A percentile compares a stretch with the other conserved stretches of the same genome.
These are phyloP conservation scores for Steatocranus sp. DNA, from an alignment of 2,797 vertebrate genomes.

Conservation along the genomic window DNA sequence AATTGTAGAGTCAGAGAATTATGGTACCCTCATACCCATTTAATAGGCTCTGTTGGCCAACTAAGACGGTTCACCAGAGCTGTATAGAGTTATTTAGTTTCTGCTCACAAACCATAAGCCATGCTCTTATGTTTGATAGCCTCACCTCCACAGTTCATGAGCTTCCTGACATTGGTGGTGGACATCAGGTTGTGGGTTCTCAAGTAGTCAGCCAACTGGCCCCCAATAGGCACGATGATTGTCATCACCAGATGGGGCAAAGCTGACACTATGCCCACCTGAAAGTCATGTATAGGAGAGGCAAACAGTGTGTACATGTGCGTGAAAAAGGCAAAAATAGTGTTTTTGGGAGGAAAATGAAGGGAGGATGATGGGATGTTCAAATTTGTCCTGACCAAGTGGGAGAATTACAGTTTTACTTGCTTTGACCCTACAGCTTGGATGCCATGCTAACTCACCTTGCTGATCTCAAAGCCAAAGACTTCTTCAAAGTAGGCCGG, in stretches of 20 bases:
- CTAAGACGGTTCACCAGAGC: neutral
- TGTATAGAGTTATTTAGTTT: neutral
- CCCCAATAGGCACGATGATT: slow-evolving; percentile 95
- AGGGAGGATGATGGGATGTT: neutral
- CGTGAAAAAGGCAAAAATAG: neutral
- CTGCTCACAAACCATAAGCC: neutral
- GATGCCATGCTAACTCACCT: slow-evolving; percentile 61
- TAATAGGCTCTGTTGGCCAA: neutral
- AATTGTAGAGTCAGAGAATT: neutral
- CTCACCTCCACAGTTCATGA: slow-evolving; percentile 97
- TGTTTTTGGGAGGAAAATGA: accelerated
- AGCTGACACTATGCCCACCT: slow-evolving; percentile 95
- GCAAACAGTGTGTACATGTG: neutral
- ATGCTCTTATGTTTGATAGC: neutral
- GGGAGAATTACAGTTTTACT: neutral
- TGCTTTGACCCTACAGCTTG: neutral
- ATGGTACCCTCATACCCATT: neutral
- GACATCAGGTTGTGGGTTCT: slow-evolving; percentile 90
- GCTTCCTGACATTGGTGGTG: slow-evolving; percentile 93
- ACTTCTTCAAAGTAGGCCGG: slow-evolving; percentile 93
- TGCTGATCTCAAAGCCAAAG: slow-evolving; percentile 92
- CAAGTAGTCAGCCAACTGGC: slow-evolving; percentile 92
- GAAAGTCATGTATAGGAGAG: neutral
- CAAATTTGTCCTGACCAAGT: neutral
- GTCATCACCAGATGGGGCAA: slow-evolving; percentile 97